These are phyloP conservation scores for Lateolabrax maculatus DNA, from an alignment of 2,797 vertebrate species.

Conservation along the genomic window DNA sequence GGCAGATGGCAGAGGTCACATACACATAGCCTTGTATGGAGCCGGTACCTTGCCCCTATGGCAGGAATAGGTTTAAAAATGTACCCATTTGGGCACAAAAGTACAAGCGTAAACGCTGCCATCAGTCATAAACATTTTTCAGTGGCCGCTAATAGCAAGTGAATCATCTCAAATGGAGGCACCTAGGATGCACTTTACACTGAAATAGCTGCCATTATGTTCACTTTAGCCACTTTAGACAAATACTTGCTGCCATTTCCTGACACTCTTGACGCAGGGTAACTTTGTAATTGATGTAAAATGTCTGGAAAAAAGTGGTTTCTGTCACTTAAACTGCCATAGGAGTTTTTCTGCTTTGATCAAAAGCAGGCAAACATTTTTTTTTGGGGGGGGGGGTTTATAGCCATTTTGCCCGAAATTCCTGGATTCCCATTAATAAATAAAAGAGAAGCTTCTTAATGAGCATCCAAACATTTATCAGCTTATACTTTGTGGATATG, in stretches of 20 bases:
- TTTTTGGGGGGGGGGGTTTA: too few species aligned
- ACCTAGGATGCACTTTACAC: constrained; percentile 63
- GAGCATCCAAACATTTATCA: constrained; percentile 48
- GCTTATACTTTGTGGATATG: constrained; percentile 21
- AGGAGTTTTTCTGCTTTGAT: constrained; percentile 40
- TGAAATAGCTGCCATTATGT: constrained; percentile 64
- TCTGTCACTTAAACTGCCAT: constrained; percentile 37
- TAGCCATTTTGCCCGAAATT: constrained; percentile 19
- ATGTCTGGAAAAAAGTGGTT: constrained; percentile 38
- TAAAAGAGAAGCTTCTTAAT: constrained; percentile 41
- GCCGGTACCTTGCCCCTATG: not conserved
- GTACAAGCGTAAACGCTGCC: constrained; percentile 34
- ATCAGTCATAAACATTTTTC: constrained; percentile 53
- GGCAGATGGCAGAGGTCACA: not conserved
- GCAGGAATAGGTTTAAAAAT: constrained; percentile 34
- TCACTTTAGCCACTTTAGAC: constrained; percentile 61
- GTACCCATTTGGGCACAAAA: constrained; percentile 23
- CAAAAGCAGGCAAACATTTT: constrained; percentile 48
- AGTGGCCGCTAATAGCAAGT: constrained; percentile 52
- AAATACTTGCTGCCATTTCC: constrained; percentile 48
- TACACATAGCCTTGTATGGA: not conserved
- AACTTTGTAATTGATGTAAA: constrained; percentile 58
- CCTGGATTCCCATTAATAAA: constrained; percentile 34
- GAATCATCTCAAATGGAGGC: constrained; percentile 66
- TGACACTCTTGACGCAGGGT: constrained; percentile 48